A percentile compares a stretch with the other conserved stretches of the same genome.
Evolutionary conservation across 2,888 invertebrate genomes (phyloP).

Genomic region (Sthenelais limicola): DNA sequence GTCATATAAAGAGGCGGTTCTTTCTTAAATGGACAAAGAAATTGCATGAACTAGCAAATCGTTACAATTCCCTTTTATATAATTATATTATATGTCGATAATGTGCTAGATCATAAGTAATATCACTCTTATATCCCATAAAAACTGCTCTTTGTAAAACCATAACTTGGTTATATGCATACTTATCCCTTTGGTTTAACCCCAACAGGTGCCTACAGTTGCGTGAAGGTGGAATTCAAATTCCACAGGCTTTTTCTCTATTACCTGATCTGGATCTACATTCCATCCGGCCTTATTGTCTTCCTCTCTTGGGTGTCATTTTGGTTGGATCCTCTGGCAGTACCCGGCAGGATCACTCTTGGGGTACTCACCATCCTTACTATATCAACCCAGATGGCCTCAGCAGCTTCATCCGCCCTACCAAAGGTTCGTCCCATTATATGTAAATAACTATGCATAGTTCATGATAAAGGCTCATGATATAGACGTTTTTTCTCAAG

Average conservation of each 20-base stretch:
- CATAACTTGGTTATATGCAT: no score
- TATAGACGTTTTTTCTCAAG: no score
- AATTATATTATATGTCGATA: no score
- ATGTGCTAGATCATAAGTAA: no score
- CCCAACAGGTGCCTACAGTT: constrained; percentile 41
- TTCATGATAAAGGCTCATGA: background rate
- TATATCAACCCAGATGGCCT: constrained; percentile 41
- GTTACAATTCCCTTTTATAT: no score
- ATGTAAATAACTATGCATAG: background rate
- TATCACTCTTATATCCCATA: no score
- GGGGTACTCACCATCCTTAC: constrained; percentile 41
- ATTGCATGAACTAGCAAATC: no score
- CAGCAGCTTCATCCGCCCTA: constrained; percentile 33
- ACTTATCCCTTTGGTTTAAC: no score
- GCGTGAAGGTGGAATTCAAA: constrained; percentile 22
- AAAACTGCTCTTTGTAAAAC: no score
- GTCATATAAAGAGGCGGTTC: no score
- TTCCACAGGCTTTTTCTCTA: constrained; percentile 31
- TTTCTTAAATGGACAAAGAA: no score
- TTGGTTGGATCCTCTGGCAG: constrained; percentile 41
- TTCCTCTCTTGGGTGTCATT: constrained; percentile 43
- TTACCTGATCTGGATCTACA: constrained; percentile 39
- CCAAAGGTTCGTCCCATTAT: constrained; percentile 38
- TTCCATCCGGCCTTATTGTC: constrained; percentile 34
- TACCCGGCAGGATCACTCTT: constrained; percentile 36